A percentile compares a stretch with the other conserved stretches of the same genome.
phyloP scores from a whole-genome alignment of 1,140 invertebrate genomes.

The Popillia japonica region DNA sequence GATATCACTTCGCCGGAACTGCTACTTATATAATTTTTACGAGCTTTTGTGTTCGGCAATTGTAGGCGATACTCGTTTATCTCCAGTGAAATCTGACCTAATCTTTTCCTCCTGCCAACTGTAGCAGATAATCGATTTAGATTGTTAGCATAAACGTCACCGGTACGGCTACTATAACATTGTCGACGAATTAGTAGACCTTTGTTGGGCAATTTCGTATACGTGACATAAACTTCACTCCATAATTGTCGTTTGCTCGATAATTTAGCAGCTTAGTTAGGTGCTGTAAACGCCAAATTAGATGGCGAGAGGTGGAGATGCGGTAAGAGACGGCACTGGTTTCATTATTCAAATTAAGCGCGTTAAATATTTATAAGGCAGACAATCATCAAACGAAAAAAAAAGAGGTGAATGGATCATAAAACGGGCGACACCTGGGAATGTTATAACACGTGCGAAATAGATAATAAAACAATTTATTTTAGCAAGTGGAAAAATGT shows the following conservation, averaged over 20 bases:
- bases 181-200: neutral
- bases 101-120: neutral
- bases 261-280: neutral
- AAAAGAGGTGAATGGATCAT: neutral
- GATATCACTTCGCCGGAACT: neutral
- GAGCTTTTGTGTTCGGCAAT: neutral
- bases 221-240: neutral
- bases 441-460: neutral
- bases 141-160: neutral
- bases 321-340: neutral
- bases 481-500: too few relatives aligned
- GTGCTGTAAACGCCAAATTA: too few relatives aligned
- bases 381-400: neutral
- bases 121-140: too few relatives aligned
- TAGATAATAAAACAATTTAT: neutral
- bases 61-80: neutral
- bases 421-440: neutral
- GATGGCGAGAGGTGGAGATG: too few relatives aligned
- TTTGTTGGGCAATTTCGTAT: neutral
- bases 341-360: slow-evolving; percentile 1
- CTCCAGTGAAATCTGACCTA: neutral
- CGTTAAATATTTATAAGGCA: neutral
- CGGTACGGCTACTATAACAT: neutral
- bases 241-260: neutral
- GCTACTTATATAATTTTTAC: slow-evolving; percentile 12